Evolutionary conservation across 2,888 invertebrate species (phyloP), one percentile per base, ranked within the genome.

Genomic region (Pardosa pseudoannulata): DNA sequence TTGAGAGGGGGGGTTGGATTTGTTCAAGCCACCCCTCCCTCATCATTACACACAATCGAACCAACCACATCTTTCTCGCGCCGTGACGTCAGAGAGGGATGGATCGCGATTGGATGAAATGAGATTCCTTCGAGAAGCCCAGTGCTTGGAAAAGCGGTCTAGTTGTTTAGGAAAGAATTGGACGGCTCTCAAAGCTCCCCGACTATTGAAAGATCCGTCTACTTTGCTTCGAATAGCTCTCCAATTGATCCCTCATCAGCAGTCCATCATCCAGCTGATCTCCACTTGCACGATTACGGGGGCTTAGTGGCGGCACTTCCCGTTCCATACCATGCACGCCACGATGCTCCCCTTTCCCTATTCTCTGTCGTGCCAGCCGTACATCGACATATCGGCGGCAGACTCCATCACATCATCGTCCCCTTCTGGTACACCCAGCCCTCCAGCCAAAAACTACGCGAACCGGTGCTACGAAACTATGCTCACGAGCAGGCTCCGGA

Each of bases 381-480:
- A n/a, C 29, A 19, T 65, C 7, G 75, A 65, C 28, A 29, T 65
- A 9, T 39, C 75, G n/a, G 19, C n/a, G 6, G 19, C 74, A n/a
- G 56, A 62, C n/a, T 62, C 75, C 11, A 39, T 75, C n/a, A 70
- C 75, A n/a, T 74, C 79, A 2, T 73, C 78, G 1, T 56, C 72
- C 5, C 78, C 78, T 13, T 70, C 83, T 6, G 68, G 62, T 1
- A 79, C 85, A 0, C 85, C 85, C 7, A 86, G 85, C 27, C 85
- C 85, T 1, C 79, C 79, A 1, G 13, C 13, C 19, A 36, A 29
- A 9, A 50, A 19, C 13, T 36, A 36, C 19, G 27, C 32, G 13
- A 50, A 36, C 65, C 64, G 65, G 7, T 75, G 27, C 23, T 75
- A 75, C 9, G 75, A 75, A n/a, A 65, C 19, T 2, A 28, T 81